Conservation (phyloP, 2,797 vertebrate genomes). For the Glossophaga mutica region DNA sequence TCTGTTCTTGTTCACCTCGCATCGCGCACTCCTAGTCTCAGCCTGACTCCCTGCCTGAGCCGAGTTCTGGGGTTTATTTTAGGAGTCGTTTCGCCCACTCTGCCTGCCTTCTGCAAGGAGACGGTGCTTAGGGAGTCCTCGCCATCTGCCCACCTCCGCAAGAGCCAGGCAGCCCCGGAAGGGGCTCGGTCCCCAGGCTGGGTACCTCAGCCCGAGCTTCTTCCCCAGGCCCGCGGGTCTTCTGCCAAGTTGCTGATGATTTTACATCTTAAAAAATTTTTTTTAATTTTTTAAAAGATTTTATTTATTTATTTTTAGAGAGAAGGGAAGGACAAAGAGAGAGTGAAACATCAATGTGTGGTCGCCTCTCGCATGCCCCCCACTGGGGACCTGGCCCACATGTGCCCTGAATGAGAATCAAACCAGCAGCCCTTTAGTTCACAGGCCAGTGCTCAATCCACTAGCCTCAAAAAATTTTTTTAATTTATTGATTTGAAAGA, state of each 20-base stretch:
- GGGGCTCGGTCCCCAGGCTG: not conserved
- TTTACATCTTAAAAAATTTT: not conserved
- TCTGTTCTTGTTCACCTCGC: not conserved
- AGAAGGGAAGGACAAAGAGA: no score
- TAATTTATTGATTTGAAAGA: not conserved
- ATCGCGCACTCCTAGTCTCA: not conserved
- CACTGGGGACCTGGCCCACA: no score
- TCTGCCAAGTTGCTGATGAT: not conserved
- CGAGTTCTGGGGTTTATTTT: constrained; percentile 56
- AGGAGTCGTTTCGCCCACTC: constrained; percentile 54
- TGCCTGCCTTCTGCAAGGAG: constrained; percentile 56
- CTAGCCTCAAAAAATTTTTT: no score
- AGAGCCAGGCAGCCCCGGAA: constrained; percentile 6
- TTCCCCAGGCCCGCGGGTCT: not conserved
- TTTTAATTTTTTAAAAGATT: not conserved
- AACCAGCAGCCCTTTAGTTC: no score
- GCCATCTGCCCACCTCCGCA: constrained; percentile 52
- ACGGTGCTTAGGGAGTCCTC: constrained; percentile 60
- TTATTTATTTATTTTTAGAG: not conserved
- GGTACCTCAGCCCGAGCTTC: not conserved
- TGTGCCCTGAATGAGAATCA: no score
- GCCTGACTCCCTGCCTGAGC: not conserved
- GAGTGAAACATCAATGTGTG: no score
- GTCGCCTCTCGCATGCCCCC: no score
- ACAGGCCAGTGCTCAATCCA: no score